Percentiles rank a stretch among this genome's conserved stretches.
Conservation (phyloP, 2,113 vertebrate genomes). For the Lamprotornis superbus region DNA sequence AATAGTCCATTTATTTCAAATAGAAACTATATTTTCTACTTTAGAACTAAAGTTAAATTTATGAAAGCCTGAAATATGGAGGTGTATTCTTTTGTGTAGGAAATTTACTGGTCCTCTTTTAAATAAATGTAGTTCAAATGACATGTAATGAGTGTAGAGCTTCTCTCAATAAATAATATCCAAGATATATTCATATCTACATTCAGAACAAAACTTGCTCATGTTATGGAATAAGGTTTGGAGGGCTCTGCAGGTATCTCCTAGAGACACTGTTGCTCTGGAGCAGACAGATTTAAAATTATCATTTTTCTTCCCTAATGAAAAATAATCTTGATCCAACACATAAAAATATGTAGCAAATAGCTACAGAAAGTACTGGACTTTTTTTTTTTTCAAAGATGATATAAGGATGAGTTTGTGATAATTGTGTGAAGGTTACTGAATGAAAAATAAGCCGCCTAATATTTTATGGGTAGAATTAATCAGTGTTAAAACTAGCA, state of each 20-base stretch:
- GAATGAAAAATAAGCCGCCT: background rate
- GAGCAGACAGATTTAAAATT: constrained; percentile 12
- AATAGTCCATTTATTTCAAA: constrained; percentile 35
- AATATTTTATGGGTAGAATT: background rate
- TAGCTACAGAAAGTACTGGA: background rate
- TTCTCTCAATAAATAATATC: constrained; percentile 4
- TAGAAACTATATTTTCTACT: constrained; percentile 1
- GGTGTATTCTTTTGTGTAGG: background rate
- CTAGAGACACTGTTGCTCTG: background rate
- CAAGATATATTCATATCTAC: background rate
- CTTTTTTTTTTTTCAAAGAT: background rate
- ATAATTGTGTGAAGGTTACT: background rate
- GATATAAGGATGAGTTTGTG: background rate
- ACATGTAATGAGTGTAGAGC: background rate
- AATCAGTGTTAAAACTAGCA: background rate
- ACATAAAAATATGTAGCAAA: background rate
- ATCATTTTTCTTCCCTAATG: background rate
- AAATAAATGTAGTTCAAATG: constrained; percentile 11
- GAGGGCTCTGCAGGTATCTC: constrained; percentile 13
- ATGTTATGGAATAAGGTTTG: background rate
- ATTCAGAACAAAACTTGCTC: background rate
- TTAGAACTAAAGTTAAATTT: constrained; percentile 25
- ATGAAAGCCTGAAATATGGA: background rate
- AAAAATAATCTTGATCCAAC: constrained; percentile 1
- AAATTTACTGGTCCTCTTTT: constrained; percentile 12